phyloP scores from a whole-genome alignment of 2,888 invertebrate genomes.

The Pseudoips prasinana region DNA sequence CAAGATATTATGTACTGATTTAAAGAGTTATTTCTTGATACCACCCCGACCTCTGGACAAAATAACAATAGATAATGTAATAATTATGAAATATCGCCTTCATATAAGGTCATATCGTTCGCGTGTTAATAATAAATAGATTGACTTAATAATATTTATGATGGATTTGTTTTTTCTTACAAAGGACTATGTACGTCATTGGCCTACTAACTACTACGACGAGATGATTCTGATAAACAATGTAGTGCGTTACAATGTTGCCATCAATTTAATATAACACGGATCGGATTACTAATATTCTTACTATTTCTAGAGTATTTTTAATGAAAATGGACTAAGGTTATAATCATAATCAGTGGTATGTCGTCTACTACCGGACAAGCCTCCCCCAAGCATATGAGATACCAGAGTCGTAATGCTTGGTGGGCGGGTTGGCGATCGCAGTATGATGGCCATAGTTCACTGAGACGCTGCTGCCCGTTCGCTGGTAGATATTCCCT shows the following conservation, averaged over 20 bases:
- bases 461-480: too few species aligned
- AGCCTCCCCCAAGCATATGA: too few species aligned
- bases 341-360: too few species aligned
- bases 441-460: too few species aligned
- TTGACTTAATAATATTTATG: constrained; percentile 27
- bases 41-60: constrained; percentile 13
- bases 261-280: too few species aligned
- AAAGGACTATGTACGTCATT: constrained; percentile 20
- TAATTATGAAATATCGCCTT: constrained; percentile 34
- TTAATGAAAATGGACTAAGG: too few species aligned
- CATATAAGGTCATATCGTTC: constrained; percentile 22
- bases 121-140: constrained; percentile 22
- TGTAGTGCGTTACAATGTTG: neutral
- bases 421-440: too few species aligned
- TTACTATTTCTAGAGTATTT: neutral
- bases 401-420: too few species aligned
- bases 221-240: neutral
- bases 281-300: too few species aligned
- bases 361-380: too few species aligned
- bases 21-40: constrained; percentile 46
- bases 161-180: constrained; percentile 32
- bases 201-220: neutral
- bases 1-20: too few species aligned
- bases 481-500: too few species aligned
- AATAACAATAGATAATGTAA: constrained; percentile 44